Evolutionary conservation across 1,140 invertebrate genomes (phyloP).

Genomic region (Drosophila sucinea): DNA sequence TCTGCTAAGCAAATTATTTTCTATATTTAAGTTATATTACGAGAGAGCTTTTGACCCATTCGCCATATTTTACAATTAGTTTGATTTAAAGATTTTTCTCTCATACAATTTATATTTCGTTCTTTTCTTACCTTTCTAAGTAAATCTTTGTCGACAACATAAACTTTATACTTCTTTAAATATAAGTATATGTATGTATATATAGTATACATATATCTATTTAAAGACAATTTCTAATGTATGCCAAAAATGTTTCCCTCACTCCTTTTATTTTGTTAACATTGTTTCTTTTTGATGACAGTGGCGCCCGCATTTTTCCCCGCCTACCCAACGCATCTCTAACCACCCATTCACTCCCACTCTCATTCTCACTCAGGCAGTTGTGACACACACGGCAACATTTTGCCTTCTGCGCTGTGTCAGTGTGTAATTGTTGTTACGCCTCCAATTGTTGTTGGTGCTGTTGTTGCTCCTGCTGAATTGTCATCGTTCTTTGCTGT

Average conservation of each 20-base stretch:
- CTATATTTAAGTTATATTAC: no score
- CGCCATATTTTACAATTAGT: no score
- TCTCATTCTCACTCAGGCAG: neutral
- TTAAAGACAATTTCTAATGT: conserved; percentile 65
- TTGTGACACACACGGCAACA: conserved; percentile 43
- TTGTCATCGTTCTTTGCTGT: conserved; percentile 60
- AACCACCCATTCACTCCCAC: neutral
- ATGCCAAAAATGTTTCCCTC: conserved; percentile 54
- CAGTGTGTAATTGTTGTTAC: conserved; percentile 43
- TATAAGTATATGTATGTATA: no score
- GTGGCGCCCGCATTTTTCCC: conserved; percentile 52
- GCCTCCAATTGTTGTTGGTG: conserved; percentile 36
- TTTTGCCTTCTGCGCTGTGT: conserved; percentile 55
- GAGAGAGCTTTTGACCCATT: no score
- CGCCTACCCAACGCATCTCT: conserved; percentile 7
- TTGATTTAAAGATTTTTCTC: no score
- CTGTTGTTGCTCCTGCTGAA: conserved; percentile 46
- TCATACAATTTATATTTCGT: no score
- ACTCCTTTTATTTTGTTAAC: conserved; percentile 53
- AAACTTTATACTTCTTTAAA: no score
- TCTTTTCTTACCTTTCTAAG: no score
- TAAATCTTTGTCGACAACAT: no score
- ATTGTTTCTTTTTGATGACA: conserved; percentile 62
- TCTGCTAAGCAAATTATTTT: no score
- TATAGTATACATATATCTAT: neutral